phyloP scores from a whole-genome alignment of 2,113 vertebrate genomes.

The Labeo catla region DNA sequence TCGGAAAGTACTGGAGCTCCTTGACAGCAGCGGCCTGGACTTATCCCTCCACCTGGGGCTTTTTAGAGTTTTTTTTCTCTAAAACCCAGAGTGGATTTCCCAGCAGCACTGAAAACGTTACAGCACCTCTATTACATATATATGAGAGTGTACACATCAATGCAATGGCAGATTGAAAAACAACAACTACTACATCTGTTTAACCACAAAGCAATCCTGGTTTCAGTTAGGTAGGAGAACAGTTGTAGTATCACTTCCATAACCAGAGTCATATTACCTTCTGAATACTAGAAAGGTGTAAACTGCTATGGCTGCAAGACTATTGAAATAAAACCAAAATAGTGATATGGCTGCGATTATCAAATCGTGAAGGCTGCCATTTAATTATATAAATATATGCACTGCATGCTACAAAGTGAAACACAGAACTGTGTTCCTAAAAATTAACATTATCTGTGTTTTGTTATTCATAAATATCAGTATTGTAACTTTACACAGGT shows the following conservation, averaged over 20 bases:
- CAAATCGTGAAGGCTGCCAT: too few relatives aligned
- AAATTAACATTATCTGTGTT: too few relatives aligned
- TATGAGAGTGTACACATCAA: not conserved
- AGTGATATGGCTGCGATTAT: too few relatives aligned
- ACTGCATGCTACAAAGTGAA: too few relatives aligned
- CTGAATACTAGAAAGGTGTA: not conserved
- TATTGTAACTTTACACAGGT: not conserved
- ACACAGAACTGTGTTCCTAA: too few relatives aligned
- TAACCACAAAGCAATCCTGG: not conserved
- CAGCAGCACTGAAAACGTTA: not conserved
- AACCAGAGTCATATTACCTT: not conserved
- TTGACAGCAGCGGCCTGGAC: slow-evolving; percentile 40
- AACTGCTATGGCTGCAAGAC: too few relatives aligned
- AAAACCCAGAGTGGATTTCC: not conserved
- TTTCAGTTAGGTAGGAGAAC: not conserved
- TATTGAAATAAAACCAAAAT: too few relatives aligned
- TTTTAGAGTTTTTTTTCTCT: not conserved
- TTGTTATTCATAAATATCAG: not conserved
- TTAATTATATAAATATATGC: too few relatives aligned
- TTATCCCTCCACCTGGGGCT: slow-evolving; percentile 10
- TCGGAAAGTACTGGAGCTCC: slow-evolving; percentile 57
- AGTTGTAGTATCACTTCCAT: slow-evolving; percentile 1
- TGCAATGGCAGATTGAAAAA: not conserved
- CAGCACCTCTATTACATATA: not conserved
- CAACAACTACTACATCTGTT: not conserved